Conservation (phyloP, 64 coral and sea anemone species). For the Stichodactyla helianthus region DNA sequence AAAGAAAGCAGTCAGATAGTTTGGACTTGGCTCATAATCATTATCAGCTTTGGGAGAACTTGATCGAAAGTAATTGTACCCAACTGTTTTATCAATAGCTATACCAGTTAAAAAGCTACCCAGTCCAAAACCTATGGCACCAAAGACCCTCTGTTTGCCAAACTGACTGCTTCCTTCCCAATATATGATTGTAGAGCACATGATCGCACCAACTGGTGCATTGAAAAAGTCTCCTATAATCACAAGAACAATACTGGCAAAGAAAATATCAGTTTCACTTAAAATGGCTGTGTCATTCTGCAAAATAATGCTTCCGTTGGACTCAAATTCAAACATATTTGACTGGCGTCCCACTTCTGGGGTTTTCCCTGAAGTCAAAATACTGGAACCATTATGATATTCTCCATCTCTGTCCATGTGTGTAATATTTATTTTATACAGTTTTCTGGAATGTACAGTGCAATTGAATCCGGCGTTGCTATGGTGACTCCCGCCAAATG, state of each 20-base stretch:
- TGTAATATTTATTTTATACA: neutral
- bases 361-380: neutral
- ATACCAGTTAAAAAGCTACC: constrained; percentile 39
- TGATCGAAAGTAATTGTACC: neutral
- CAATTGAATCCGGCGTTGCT: neutral
- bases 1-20: constrained; percentile 50
- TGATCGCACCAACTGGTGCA: constrained; percentile 15
- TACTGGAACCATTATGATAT: neutral
- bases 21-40: neutral
- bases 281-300: neutral
- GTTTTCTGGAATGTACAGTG: neutral
- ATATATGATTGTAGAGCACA: constrained; percentile 15
- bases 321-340: neutral
- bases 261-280: constrained; percentile 19
- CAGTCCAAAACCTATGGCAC: constrained; percentile 40
- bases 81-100: constrained; percentile 29
- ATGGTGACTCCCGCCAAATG: constrained; percentile 12
- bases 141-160: constrained; percentile 55
- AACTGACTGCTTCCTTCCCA: constrained; percentile 31
- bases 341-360: neutral
- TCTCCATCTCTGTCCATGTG: neutral
- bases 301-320: neutral
- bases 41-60: neutral
- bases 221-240: constrained; percentile 10
- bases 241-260: neutral